A percentile compares a stretch with the other conserved stretches of the same genome.
Conservation (phyloP, 2,888 invertebrate genomes). For the Volucella zonaria region DNA sequence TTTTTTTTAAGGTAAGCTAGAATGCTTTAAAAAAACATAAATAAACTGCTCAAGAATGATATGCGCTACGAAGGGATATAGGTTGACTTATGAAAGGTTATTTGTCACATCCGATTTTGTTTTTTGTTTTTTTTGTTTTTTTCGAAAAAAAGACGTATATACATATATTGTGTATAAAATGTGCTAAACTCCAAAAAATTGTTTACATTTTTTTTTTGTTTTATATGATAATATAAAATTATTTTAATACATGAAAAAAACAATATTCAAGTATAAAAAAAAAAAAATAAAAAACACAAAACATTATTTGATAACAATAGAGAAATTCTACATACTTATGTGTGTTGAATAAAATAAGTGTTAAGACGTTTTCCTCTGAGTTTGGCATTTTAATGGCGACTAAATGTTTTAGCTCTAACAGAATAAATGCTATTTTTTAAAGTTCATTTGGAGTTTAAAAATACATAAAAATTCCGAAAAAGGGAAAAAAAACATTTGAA, state of each 20-base stretch:
- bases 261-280: constrained; percentile 73
- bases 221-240: constrained; percentile 7
- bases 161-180: constrained; percentile 44
- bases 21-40: constrained; percentile 18
- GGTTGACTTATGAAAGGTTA: constrained; percentile 57
- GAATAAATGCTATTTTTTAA: not conserved
- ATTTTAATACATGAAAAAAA: constrained; percentile 67
- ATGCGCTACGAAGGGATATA: constrained; percentile 47
- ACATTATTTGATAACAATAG: constrained; percentile 59
- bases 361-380: constrained; percentile 1
- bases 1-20: constrained; percentile 39
- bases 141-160: not conserved
- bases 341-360: constrained; percentile 30
- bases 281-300: constrained; percentile 71
- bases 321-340: constrained; percentile 10
- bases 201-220: constrained; percentile 30
- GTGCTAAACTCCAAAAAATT: constrained; percentile 71
- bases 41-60: constrained; percentile 27
- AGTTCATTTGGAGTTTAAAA: not conserved
- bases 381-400: not conserved
- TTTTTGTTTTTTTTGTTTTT: not conserved
- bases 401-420: not conserved
- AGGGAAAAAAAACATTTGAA: no score
- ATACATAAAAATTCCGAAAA: not conserved
- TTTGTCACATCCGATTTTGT: constrained; percentile 60